phyloP scores from a whole-genome alignment of 2,888 invertebrate species.

The Sminthurinus aureus region DNA sequence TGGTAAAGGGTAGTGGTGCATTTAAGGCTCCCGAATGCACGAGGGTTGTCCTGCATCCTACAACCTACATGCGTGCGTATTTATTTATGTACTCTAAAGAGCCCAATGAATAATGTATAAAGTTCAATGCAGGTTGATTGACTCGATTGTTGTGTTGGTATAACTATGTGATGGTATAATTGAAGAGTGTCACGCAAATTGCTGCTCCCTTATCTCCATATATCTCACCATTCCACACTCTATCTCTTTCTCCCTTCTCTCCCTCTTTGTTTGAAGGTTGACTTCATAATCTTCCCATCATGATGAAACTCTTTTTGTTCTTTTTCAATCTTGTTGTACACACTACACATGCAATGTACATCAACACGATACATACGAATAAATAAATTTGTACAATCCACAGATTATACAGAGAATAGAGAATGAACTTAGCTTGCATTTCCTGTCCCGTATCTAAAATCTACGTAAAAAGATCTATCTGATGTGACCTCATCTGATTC shows the following conservation, averaged over 20 bases:
- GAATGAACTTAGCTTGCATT: too few relatives aligned
- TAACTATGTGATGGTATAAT: conserved; percentile 51
- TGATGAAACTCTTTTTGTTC: not conserved
- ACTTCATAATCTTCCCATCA: conserved; percentile 39
- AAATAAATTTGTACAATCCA: too few relatives aligned
- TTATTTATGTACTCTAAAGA: not conserved
- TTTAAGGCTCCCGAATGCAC: not conserved
- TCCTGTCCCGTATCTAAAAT: too few relatives aligned
- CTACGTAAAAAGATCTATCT: too few relatives aligned
- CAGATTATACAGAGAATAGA: too few relatives aligned
- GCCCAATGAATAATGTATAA: conserved; percentile 1
- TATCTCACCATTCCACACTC: too few relatives aligned
- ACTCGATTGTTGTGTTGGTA: conserved; percentile 49
- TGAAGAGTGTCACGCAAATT: conserved; percentile 57
- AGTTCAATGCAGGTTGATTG: conserved; percentile 51
- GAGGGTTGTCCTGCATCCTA: not conserved
- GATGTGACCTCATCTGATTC: too few relatives aligned
- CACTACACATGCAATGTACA: too few relatives aligned
- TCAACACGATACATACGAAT: too few relatives aligned
- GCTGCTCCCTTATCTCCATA: conserved; percentile 15
- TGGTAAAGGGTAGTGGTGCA: not conserved
- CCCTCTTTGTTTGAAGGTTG: not conserved
- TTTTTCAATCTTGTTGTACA: not conserved
- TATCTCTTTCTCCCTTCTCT: not conserved
- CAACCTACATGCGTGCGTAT: too few relatives aligned